Percentiles rank a stretch among this genome's conserved stretches.
phyloP scores from a whole-genome alignment of 2,113 vertebrate genomes.

The Carettochelys insculpta region DNA sequence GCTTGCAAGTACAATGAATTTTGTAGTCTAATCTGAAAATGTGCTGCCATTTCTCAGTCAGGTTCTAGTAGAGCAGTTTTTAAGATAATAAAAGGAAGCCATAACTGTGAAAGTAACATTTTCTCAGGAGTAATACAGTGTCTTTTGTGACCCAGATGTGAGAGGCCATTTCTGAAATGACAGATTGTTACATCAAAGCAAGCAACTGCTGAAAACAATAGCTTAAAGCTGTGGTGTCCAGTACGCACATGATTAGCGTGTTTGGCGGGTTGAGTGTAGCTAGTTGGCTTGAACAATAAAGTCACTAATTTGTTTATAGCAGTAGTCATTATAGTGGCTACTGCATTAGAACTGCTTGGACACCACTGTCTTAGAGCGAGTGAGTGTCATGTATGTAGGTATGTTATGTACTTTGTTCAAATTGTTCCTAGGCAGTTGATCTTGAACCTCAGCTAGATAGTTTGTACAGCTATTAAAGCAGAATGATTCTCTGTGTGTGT shows the following conservation, averaged over 20 bases:
- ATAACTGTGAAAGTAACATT: neutral
- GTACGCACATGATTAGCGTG: no score
- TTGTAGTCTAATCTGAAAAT: neutral
- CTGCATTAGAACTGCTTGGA: no score
- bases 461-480: neutral
- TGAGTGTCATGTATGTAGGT: neutral
- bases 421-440: neutral
- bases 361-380: no score
- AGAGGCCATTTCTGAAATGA: neutral
- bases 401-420: neutral
- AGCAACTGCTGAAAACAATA: neutral
- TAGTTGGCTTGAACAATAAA: no score
- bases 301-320: no score
- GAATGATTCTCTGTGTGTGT: neutral
- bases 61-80: neutral
- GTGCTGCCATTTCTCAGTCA: neutral
- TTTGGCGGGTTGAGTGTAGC: no score
- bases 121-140: neutral
- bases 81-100: neutral
- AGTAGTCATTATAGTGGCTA: no score
- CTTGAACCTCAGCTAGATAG: neutral
- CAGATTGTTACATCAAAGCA: neutral
- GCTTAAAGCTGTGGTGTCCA: no score
- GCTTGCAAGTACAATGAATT: neutral
- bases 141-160: neutral